Evolutionary conservation across 1,140 invertebrate species (phyloP), one percentile per base, ranked within the genome.

Genomic region (Ceratina australensis): DNA sequence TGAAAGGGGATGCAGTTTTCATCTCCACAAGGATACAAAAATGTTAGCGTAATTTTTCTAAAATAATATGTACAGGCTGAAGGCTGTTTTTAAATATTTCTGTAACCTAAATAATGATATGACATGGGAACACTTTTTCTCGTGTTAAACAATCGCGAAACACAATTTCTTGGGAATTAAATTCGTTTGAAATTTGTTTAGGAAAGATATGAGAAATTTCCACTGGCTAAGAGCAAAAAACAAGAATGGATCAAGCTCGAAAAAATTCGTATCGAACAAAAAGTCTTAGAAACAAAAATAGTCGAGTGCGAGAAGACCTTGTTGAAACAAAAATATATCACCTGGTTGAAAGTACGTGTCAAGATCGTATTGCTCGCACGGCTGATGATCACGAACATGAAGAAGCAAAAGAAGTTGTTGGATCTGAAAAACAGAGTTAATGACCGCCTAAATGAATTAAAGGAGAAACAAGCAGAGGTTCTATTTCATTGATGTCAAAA

Each of bases 131-230:
- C 28, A 33, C 2, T 3, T 33, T 33, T 33, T 33, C 28, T 5
- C 5, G 28, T 15, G 18, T 52, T 52, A 52, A 18, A 20, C n/a
- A 22, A 63, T 28, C 15, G 52, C n/a, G 4, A 1, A 8, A 3
- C 18, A 57, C 20, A 0, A 8, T 69, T 13, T 22, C 24, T 4
- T 12, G 42, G 52, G n/a, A 54, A 16, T 54, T n/a, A 5, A 57
- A 20, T 79, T n/a, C 18, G 28, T 65, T 79, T 54, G 18, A 1
- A 16, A 52, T 2, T 28, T 24, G 5, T n/a, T 28, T n/a, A 85
- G 83, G 42, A 49, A 15, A 33, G 22, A 12, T 85, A 84, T 26
- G 83, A 85, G n/a, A 16, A 72, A 5, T 79, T 84, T 24, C 82
- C 83, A 0, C 18, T 84, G 28, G 82, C 83, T 1, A 81, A 72